Base-by-base conservation (phyloP, 2,888 invertebrate genomes). In the Osmoderma eremita region DNA sequence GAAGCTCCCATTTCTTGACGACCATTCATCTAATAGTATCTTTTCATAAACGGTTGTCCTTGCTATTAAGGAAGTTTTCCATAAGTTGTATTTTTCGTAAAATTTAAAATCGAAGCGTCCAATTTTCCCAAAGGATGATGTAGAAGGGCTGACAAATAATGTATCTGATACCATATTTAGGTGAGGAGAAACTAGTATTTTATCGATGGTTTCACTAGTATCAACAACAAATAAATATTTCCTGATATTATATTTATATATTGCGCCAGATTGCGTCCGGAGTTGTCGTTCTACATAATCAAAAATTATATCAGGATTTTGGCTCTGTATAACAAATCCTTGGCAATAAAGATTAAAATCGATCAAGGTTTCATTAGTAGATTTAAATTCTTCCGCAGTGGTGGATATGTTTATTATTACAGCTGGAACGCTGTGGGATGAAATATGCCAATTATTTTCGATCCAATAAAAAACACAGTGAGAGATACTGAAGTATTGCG, bases 21-120 rank as follows among this genome's bases (percentile, higher is more conserved):
- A 56, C 65, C 65, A 65, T 24, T 38, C 13, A 65, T 65, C 65
- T 15, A 65, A 36, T 12, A 65, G 38, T 17, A 20, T 38, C n/a
- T 17, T 30, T 48, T 38, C 48, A 42, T 63, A 36, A 39, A 49
- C 13, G 12, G 0, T 24, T 6, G 24, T 1, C 18, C 8, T 17
- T 8, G 20, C 13, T 39, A 18, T 41, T 4, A 39, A 22, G 10
- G 17, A 58, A 58, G 13, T 18, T 18, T n/a, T 58, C 58, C 58
- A 58, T n/a, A 58, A 20, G 20, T 17, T 30, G 24, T 42, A 58
- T 13, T 22, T 13, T 8, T 50, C 50, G 6, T 24, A 8, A 5
- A 1, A 12, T 17, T 58, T n/a, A 10, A 38, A 41, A 39, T 41
- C 10, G n/a, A 18, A 39, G 20, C 6, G 8, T 22, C 22, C 17